A percentile compares a stretch with the other conserved stretches of the same genome.
Conservation (phyloP, 2,888 invertebrate species). For the Cantharis rufa region DNA sequence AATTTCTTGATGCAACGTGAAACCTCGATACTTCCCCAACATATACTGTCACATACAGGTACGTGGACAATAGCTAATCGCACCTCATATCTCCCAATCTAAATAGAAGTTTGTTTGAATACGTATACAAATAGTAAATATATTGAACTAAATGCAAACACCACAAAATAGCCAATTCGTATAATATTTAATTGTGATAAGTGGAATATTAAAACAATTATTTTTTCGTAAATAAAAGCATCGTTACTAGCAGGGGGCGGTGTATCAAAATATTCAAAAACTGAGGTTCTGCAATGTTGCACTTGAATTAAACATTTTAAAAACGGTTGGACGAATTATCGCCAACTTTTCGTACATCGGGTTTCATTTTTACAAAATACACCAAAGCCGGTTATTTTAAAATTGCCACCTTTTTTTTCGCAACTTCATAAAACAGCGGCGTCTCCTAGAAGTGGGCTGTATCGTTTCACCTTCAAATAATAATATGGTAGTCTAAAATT, state of each 20-base stretch:
- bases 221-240: background rate
- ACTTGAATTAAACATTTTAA: too few species aligned
- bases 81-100: background rate
- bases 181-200: background rate
- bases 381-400: too few species aligned
- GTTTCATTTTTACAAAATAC: too few species aligned
- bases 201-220: background rate
- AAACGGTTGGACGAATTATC: too few species aligned
- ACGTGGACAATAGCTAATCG: background rate
- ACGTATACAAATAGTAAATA: background rate
- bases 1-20: background rate
- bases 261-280: background rate
- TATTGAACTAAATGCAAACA: background rate
- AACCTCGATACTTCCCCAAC: background rate
- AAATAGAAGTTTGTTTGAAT: background rate
- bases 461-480: too few species aligned
- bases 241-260: background rate
- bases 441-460: too few species aligned
- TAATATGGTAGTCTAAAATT: too few species aligned
- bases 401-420: too few species aligned
- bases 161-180: background rate
- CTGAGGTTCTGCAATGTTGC: too few species aligned
- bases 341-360: too few species aligned
- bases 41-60: background rate
- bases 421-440: too few species aligned